A percentile compares a stretch with the other conserved stretches of the same genome.
phyloP scores from a whole-genome alignment of 2,888 invertebrate species.

The Catonia carolina region DNA sequence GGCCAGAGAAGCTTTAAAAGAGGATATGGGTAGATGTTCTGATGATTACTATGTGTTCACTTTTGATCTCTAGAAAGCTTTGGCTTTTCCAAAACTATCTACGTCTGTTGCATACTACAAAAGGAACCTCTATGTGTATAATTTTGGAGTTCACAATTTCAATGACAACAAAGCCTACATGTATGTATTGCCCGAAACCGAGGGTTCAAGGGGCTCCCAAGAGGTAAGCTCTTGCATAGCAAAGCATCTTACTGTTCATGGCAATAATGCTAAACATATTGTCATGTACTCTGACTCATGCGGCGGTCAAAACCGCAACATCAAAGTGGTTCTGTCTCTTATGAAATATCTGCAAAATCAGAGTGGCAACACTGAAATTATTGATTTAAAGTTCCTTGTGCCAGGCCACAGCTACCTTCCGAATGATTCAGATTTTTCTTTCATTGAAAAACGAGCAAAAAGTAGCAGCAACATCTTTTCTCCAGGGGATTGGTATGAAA shows the following conservation, averaged over 20 bases:
- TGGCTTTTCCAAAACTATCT: slow-evolving; percentile 18
- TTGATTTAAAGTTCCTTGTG: slow-evolving; percentile 18
- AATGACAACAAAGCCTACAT: neutral
- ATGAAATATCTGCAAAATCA: neutral
- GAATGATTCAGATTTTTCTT: slow-evolving; percentile 21
- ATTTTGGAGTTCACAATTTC: slow-evolving; percentile 27
- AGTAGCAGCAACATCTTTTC: slow-evolving; percentile 10
- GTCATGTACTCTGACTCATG: slow-evolving; percentile 15
- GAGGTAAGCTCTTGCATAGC: neutral
- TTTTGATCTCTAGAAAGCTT: slow-evolving; percentile 20
- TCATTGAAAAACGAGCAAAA: neutral
- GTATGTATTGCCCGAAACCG: slow-evolving; percentile 9
- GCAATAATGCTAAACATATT: slow-evolving; percentile 21
- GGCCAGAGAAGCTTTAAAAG: slow-evolving; percentile 1
- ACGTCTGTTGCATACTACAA: slow-evolving; percentile 17
- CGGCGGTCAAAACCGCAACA: slow-evolving; percentile 13
- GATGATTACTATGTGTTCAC: slow-evolving; percentile 23
- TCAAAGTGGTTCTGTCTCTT: slow-evolving; percentile 5
- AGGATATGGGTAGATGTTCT: slow-evolving; percentile 5
- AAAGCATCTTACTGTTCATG: slow-evolving; percentile 13
- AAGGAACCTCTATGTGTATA: slow-evolving; percentile 35
- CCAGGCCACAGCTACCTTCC: slow-evolving; percentile 20
- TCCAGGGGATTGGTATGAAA: slow-evolving; percentile 11
- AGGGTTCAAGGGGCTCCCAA: neutral
- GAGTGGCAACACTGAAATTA: slow-evolving; percentile 1